Conservation (phyloP, 2,888 invertebrate genomes). For the Rotaria magnacalcarata region DNA sequence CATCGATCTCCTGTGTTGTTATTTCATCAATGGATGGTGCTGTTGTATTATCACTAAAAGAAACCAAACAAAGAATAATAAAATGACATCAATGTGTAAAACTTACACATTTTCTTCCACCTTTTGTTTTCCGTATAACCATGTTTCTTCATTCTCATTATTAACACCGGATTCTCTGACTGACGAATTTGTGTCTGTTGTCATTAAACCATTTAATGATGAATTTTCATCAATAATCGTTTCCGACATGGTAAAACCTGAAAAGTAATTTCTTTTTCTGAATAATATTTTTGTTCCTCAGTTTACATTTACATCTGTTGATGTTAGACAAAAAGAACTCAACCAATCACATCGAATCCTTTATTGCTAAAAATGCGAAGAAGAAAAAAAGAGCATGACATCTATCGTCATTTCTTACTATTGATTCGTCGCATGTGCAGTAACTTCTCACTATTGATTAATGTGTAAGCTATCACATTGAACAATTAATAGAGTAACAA, state of each 20-base stretch:
- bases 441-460: too few relatives aligned
- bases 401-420: not conserved
- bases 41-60: not conserved
- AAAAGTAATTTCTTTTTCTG: not conserved
- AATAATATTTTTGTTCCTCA: not conserved
- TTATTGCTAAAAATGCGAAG: not conserved
- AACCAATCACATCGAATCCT: not conserved
- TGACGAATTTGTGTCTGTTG: not conserved
- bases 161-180: conserved; percentile 1
- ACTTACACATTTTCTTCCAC: not conserved
- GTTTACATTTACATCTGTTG: not conserved
- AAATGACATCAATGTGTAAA: not conserved
- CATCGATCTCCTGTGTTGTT: conserved; percentile 12
- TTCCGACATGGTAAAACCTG: not conserved
- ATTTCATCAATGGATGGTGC: conserved; percentile 23
- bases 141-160: conserved; percentile 41
- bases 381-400: not conserved
- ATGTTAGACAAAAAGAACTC: not conserved
- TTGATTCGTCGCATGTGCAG: not conserved
- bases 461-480: not conserved
- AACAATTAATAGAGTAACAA: not conserved
- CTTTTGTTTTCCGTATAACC: conserved; percentile 41
- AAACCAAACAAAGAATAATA: not conserved
- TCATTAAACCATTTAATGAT: conserved; percentile 1
- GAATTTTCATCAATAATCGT: not conserved